phyloP scores from a whole-genome alignment of 2,888 invertebrate genomes.

The Morpho deidamia region DNA sequence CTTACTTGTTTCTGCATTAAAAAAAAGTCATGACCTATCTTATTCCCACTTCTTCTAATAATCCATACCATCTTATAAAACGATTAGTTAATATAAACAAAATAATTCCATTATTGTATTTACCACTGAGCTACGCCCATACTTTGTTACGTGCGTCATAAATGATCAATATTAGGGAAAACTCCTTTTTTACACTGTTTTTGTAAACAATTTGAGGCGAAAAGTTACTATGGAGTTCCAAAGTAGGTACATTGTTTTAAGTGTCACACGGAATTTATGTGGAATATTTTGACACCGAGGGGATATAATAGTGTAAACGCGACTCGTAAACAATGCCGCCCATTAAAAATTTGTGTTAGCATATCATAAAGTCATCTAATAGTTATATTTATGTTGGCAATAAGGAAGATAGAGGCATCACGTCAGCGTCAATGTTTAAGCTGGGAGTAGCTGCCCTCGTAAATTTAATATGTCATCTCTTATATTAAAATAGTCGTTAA shows the following conservation, averaged over 20 bases:
- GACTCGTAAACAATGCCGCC: conserved; percentile 44
- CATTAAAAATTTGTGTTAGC: conserved; percentile 58
- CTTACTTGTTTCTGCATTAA: no score
- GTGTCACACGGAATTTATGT: conserved; percentile 23
- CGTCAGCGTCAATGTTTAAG: conserved; percentile 59
- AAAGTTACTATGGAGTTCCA: conserved; percentile 36
- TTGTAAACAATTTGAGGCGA: conserved; percentile 41
- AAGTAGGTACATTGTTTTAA: conserved; percentile 29
- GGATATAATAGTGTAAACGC: conserved; percentile 27
- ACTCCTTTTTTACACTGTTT: conserved; percentile 41
- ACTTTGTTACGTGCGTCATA: conserved; percentile 54
- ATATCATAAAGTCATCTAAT: conserved; percentile 65
- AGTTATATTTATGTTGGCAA: conserved; percentile 67
- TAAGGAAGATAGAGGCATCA: conserved; percentile 70
- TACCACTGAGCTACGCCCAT: conserved; percentile 33
- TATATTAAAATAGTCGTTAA: conserved; percentile 77
- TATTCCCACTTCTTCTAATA: no score
- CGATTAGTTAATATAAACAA: no score
- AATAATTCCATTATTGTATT: no score
- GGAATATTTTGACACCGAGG: conserved; percentile 21
- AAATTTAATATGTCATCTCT: conserved; percentile 77
- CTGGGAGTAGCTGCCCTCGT: conserved; percentile 65
- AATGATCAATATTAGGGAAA: conserved; percentile 52
- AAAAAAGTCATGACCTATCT: no score
- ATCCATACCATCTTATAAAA: no score